A percentile compares a stretch with the other conserved stretches of the same genome.
phyloP scores from a whole-genome alignment of 2,797 vertebrate genomes.

The Miichthys miiuy region DNA sequence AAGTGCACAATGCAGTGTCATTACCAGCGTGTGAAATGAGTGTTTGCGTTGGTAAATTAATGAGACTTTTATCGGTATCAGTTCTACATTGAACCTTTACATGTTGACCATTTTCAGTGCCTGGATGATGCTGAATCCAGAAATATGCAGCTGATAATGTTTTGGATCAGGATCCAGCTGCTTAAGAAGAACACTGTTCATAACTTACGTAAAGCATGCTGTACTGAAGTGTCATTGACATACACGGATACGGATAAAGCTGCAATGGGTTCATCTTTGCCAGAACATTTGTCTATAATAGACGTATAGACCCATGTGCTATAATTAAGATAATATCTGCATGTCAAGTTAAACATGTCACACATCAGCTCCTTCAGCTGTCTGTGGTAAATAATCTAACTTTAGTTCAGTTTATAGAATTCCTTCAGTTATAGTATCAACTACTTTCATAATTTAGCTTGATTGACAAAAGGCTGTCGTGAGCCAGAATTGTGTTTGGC shows the following conservation, averaged over 20 bases:
- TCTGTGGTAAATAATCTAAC: background rate
- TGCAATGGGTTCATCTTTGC: background rate
- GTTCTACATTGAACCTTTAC: too few species aligned
- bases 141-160: too few species aligned
- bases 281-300: background rate
- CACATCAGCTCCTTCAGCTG: background rate
- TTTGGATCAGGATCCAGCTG: too few species aligned
- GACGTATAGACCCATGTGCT: background rate
- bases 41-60: background rate
- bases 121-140: background rate
- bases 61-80: too few species aligned
- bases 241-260: background rate
- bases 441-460: constrained; percentile 24
- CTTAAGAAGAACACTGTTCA: too few species aligned
- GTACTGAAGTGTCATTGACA: background rate
- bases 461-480: background rate
- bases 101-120: too few species aligned
- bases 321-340: background rate
- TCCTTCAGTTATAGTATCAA: background rate
- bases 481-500: constrained; percentile 41
- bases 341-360: background rate
- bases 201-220: background rate
- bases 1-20: background rate
- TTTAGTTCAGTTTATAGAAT: background rate
- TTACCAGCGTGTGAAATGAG: background rate